These are phyloP conservation scores for Muscicapa adusta DNA, from an alignment of 2,113 vertebrate species.

Conservation along the genomic window DNA sequence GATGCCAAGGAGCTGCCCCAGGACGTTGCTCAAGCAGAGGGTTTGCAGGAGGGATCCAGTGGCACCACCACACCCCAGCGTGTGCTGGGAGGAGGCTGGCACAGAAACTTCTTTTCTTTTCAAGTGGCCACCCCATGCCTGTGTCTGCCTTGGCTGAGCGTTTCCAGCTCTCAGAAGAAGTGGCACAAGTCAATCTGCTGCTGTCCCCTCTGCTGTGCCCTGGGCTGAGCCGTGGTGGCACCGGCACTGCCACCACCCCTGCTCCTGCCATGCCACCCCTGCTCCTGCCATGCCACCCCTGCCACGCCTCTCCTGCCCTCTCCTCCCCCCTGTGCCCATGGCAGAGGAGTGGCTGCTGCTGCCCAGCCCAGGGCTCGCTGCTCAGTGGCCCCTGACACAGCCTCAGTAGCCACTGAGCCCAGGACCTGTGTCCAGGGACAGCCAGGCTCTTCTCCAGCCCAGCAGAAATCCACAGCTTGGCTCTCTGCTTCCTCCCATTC, in stretches of 20 bases:
- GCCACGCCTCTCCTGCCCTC: accelerated
- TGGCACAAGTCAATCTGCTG: background rate
- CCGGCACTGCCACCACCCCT: accelerated
- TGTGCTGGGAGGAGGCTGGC: background rate
- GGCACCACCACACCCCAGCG: background rate
- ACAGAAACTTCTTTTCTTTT: background rate
- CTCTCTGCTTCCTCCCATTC: conserved; percentile 35
- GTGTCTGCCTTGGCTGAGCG: background rate
- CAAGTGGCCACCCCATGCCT: background rate
- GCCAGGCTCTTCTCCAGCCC: background rate
- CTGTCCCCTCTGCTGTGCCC: background rate
- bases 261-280: accelerated
- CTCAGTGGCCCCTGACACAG: accelerated
- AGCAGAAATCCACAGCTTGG: background rate
- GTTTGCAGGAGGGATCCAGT: background rate
- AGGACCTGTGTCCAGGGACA: background rate
- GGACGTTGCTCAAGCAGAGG: background rate
- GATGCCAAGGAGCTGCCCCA: background rate
- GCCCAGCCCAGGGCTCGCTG: background rate
- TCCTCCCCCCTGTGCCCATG: accelerated
- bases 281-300: accelerated
- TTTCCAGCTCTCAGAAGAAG: background rate
- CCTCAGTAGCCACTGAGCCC: accelerated
- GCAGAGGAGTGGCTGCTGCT: background rate
- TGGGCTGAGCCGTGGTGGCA: accelerated